Evolutionary conservation across 2,888 invertebrate genomes (phyloP).

Genomic region (Machimus rusticus): DNA sequence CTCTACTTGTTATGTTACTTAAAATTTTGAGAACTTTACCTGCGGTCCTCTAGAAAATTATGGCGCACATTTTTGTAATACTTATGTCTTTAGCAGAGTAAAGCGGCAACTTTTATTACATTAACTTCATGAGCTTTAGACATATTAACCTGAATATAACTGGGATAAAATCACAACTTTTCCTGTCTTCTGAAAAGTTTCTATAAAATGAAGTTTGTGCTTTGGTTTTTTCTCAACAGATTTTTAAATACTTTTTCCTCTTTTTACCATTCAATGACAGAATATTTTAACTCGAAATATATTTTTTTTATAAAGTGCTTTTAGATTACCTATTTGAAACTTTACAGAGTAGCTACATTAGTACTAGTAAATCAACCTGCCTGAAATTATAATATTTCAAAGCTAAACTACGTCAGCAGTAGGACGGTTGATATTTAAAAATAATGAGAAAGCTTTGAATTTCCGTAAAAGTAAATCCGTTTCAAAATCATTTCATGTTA

Average conservation of each 20-base stretch:
- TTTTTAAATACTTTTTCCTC: neutral
- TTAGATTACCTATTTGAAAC: neutral
- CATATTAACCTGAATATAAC: neutral
- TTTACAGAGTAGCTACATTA: neutral
- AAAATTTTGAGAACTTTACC: neutral
- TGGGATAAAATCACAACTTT: neutral
- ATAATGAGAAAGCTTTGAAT: too few relatives aligned
- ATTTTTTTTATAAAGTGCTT: neutral
- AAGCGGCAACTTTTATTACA: neutral
- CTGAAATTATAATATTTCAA: neutral
- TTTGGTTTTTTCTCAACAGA: neutral
- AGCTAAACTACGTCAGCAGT: neutral
- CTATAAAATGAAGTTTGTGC: neutral
- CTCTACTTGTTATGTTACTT: neutral
- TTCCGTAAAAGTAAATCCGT: too few relatives aligned
- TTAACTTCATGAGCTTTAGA: neutral
- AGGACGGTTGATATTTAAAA: too few relatives aligned
- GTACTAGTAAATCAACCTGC: neutral
- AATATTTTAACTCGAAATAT: neutral
- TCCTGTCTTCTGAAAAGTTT: neutral
- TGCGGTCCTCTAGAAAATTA: neutral
- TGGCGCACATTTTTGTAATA: neutral
- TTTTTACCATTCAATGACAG: neutral
- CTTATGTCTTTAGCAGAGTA: neutral
- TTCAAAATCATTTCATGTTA: too few relatives aligned